A percentile compares a stretch with the other conserved stretches of the same genome.
phyloP scores from a whole-genome alignment of 2,888 invertebrate genomes.

The Lobophora halterata region DNA sequence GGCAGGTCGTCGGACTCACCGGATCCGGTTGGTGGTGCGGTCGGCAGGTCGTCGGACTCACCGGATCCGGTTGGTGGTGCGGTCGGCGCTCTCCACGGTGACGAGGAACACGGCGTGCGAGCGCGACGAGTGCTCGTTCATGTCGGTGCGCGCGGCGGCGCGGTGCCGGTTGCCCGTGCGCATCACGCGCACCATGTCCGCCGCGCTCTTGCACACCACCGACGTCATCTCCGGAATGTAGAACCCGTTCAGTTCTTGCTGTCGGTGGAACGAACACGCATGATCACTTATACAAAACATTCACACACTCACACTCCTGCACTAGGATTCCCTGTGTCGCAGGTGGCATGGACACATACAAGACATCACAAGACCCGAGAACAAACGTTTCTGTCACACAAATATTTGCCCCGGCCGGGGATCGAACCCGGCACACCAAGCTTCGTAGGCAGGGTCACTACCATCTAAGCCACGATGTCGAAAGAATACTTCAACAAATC shows the following conservation, averaged over 20 bases:
- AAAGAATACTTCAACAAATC: no score
- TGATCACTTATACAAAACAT: no score
- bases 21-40: conserved; percentile 59
- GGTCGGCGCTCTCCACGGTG: conserved; percentile 92
- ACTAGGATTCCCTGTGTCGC: no score
- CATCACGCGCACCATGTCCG: conserved; percentile 97
- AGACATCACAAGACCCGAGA: no score
- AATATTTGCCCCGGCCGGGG: no score
- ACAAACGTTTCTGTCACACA: no score
- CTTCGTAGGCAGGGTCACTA: no score
- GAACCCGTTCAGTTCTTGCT: conserved; percentile 86
- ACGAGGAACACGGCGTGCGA: conserved; percentile 99
- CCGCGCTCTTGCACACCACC: conserved; percentile 95
- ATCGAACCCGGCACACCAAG: no score
- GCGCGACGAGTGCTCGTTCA: conserved; percentile 99
- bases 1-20: conserved; percentile 44
- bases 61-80: conserved; percentile 69
- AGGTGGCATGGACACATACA: no score
- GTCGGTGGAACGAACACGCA: no score
- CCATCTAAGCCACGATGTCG: no score
- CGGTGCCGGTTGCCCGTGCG: conserved; percentile 95
- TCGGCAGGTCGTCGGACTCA: conserved; percentile 32
- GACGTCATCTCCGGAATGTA: conserved; percentile 98
- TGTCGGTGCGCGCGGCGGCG: conserved; percentile 97
- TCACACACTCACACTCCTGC: no score